Evolutionary conservation across 92 coral and sea anemone species (phyloP).

Genomic region (Chrysogorgia sp.): DNA sequence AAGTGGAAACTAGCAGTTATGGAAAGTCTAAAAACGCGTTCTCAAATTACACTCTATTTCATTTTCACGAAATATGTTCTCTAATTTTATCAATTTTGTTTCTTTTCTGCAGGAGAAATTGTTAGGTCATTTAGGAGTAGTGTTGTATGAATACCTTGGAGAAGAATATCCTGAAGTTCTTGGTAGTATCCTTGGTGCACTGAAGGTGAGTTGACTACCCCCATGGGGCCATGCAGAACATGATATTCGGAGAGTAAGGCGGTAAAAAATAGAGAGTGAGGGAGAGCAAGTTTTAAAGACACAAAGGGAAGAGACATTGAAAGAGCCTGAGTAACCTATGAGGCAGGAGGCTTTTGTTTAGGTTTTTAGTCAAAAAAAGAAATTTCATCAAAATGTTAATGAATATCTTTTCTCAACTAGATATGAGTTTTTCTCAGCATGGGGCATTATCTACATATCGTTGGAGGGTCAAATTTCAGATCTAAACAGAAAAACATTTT

Average conservation of each 20-base stretch:
- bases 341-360: too few species aligned
- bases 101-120: conserved; percentile 80
- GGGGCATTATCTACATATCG: too few species aligned
- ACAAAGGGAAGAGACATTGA: background rate
- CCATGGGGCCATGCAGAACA: background rate
- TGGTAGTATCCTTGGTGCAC: conserved; percentile 97
- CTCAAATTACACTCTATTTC: background rate
- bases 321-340: too few species aligned
- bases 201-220: conserved; percentile 67
- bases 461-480: too few species aligned
- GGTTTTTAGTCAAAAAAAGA: background rate
- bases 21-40: too few species aligned
- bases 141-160: conserved; percentile 97
- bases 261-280: too few species aligned
- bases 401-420: too few species aligned
- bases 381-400: background rate
- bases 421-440: too few species aligned
- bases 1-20: too few species aligned
- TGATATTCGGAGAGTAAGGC: background rate
- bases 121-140: conserved; percentile 98
- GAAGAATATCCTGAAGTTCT: conserved; percentile 99
- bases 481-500: too few species aligned
- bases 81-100: background rate
- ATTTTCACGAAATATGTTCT: background rate
- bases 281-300: too few species aligned